Conservation (phyloP, 2,888 invertebrate species). For the Copidosoma aretas region DNA sequence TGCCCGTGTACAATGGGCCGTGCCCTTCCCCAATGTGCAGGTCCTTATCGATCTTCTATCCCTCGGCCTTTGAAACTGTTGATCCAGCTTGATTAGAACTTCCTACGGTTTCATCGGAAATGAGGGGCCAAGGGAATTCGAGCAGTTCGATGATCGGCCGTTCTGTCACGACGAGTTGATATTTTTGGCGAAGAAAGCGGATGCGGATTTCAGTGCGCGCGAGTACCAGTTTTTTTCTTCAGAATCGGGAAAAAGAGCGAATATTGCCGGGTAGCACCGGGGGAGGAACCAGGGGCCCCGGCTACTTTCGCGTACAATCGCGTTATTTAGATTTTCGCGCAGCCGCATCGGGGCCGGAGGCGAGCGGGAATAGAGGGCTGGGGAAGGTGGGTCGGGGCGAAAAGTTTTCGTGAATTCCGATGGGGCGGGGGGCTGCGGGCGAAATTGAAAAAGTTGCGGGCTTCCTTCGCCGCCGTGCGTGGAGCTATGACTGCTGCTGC, state of each 20-base stretch:
- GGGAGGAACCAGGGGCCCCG: neutral
- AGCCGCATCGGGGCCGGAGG: neutral
- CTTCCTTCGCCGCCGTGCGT: constrained; percentile 19
- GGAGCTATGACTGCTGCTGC: no score
- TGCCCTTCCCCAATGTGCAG: no score
- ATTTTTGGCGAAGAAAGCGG: no score
- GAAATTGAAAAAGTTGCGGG: constrained; percentile 42
- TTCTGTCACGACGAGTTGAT: no score
- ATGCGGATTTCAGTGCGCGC: no score
- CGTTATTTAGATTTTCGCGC: constrained; percentile 38
- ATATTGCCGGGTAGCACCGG: constrained; percentile 3
- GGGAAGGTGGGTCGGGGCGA: neutral
- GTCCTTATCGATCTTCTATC: neutral
- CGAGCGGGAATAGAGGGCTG: neutral
- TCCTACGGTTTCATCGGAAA: no score
- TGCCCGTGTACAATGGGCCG: no score
- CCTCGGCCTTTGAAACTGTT: neutral
- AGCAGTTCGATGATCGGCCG: no score
- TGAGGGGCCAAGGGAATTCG: no score
- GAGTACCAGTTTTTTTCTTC: no score
- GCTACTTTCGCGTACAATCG: constrained; percentile 29
- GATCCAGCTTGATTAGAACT: no score
- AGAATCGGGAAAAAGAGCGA: no score
- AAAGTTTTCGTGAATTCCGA: constrained; percentile 35
- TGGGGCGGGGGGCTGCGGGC: constrained; percentile 19